phyloP scores from a whole-genome alignment of 2,113 vertebrate species.

The Crotophaga sulcirostris region DNA sequence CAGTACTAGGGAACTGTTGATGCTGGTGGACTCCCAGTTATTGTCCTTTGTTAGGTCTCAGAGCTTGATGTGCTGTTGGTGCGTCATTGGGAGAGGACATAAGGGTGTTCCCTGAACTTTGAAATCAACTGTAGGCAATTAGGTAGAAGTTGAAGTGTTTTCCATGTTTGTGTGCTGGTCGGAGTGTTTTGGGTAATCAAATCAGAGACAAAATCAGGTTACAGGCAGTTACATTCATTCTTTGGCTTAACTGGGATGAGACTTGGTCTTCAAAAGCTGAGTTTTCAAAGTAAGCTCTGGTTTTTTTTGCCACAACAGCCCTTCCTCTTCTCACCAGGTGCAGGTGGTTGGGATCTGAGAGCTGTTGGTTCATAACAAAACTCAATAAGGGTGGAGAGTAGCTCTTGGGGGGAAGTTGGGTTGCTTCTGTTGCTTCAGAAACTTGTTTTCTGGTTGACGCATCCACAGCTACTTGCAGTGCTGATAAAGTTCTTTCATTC shows the following conservation, averaged over 20 bases:
- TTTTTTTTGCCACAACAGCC: not conserved
- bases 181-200: not conserved
- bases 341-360: not conserved
- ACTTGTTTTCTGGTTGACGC: not conserved
- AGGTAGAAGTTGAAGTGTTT: not conserved
- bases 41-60: not conserved
- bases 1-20: not conserved
- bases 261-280: not conserved
- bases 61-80: not conserved
- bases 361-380: not conserved
- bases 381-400: not conserved
- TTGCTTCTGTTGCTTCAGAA: not conserved
- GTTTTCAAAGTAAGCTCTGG: not conserved
- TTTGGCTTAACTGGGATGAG: not conserved
- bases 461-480: not conserved
- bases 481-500: not conserved
- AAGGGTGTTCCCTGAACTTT: slow-evolving; percentile 34
- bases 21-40: not conserved
- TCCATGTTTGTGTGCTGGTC: not conserved
- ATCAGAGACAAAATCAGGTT: not conserved
- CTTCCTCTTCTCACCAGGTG: not conserved
- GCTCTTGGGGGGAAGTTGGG: not conserved
- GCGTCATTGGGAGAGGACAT: not conserved
- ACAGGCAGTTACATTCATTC: not conserved
- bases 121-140: not conserved